phyloP scores from a whole-genome alignment of 2,888 invertebrate genomes.

The Drosophila lutescens region DNA sequence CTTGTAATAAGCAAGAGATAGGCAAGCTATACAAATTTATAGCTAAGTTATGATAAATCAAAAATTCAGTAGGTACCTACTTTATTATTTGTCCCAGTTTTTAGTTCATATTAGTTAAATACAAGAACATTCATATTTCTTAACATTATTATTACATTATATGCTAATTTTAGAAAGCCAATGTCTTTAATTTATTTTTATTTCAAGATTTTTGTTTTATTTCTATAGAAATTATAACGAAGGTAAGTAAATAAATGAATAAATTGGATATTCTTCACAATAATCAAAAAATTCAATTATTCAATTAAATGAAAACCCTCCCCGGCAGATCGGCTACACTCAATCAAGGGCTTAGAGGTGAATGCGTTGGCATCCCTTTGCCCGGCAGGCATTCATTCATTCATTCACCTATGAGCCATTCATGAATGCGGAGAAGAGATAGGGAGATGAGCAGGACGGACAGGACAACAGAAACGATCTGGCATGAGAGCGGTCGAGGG shows the following conservation, averaged over 20 bases:
- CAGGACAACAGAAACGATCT: constrained; percentile 27
- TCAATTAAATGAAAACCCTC: constrained; percentile 17
- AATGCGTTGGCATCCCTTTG: constrained; percentile 28
- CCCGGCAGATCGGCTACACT: constrained; percentile 29
- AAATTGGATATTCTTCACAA: background rate
- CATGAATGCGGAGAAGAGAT: constrained; percentile 43
- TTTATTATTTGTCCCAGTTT: too few relatives aligned
- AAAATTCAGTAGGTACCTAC: too few relatives aligned
- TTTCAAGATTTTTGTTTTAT: too few relatives aligned
- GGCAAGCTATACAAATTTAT: too few relatives aligned
- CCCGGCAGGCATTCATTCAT: constrained; percentile 40
- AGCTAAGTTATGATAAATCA: too few relatives aligned
- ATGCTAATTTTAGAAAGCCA: too few relatives aligned
- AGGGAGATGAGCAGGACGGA: constrained; percentile 29
- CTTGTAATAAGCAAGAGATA: too few relatives aligned
- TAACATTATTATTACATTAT: too few relatives aligned
- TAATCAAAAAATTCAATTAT: background rate
- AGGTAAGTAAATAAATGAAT: background rate
- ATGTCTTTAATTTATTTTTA: too few relatives aligned
- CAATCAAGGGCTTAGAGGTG: constrained; percentile 2
- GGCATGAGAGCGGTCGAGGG: constrained; percentile 28
- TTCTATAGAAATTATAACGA: too few relatives aligned
- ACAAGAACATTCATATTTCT: too few relatives aligned
- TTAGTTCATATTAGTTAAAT: too few relatives aligned
- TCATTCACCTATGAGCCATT: constrained; percentile 12